A percentile compares a stretch with the other conserved stretches of the same genome.
These are phyloP conservation scores for Pogonomyrmex californicus DNA, from an alignment of 1,140 invertebrate genomes.

Conservation along the genomic window DNA sequence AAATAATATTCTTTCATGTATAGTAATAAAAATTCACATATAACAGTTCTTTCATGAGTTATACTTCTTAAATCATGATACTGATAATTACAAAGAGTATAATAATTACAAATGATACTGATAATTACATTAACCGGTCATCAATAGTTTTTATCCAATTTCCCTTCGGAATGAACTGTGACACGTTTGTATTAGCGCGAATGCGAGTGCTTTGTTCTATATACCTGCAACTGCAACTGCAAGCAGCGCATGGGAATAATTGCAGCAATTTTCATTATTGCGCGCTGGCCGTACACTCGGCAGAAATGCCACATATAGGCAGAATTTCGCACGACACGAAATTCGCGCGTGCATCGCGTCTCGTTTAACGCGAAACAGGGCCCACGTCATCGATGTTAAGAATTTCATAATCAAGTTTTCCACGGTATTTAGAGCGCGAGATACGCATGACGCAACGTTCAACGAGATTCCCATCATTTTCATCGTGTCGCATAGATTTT, in stretches of 20 bases:
- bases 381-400: background rate
- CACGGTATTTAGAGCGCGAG: slow-evolving; percentile 13
- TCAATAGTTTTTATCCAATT: slow-evolving; percentile 10
- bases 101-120: too few species aligned
- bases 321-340: slow-evolving; percentile 29
- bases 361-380: slow-evolving; percentile 7
- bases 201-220: background rate
- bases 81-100: background rate
- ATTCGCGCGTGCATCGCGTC: background rate
- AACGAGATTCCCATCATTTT: background rate
- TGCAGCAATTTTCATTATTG: slow-evolving; percentile 50
- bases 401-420: slow-evolving; percentile 42
- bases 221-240: background rate
- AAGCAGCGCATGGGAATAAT: slow-evolving; percentile 31
- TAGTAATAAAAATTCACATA: too few species aligned
- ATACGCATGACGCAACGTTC: background rate
- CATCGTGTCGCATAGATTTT: background rate
- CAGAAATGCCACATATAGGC: slow-evolving; percentile 14
- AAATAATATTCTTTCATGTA: background rate
- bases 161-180: slow-evolving; percentile 7
- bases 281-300: background rate
- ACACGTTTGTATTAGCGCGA: background rate
- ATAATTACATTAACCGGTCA: background rate
- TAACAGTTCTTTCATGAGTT: background rate
- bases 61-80: background rate